Base-by-base conservation (phyloP, 2,888 invertebrate genomes). In the Cosmorhoe ocellata region DNA sequence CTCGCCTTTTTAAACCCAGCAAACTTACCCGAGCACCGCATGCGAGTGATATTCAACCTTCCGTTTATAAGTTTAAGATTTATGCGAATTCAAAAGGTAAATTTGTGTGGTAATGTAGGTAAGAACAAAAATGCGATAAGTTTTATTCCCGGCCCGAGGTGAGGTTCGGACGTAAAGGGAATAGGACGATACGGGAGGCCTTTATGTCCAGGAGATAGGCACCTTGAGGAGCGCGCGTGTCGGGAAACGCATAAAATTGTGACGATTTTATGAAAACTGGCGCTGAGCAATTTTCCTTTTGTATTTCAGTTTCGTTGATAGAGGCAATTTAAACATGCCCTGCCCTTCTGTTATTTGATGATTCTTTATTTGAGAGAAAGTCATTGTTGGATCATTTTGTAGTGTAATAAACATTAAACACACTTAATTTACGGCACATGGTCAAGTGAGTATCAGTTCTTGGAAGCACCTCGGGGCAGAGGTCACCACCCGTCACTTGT, bases 121-220 rank as follows among this genome's bases (percentile, higher is more conserved):
- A 74, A 68, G 67, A 67, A 60, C 73, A 69, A 71, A 64, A 68
- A 64, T 58, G 69, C 71, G 82, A 82, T 84, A 83, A 84, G 79
- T 81, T 83, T 82, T 82, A 83, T 82, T 79, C 53, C 59, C 64
- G 65, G 70, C 51, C 64, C 64, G 73, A 76, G 75, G 76, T 76
- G 75, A 69, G 67, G 61, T 61, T 60, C 50, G 68, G 62, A 54
- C 64, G 60, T 61, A 60, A 61, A 61, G 64, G 65, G 66, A 65
- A 56, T 58, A 56, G 55, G 55, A 49, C 56, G 54, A 53, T 56
- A 56, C 51, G 53, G 49, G 48, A 50, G 54, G 58, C 45, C 56
- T 59, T 60, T 59, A 63, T 66, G 58, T 45, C 60, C 68, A 64
- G 69, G 61, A 64, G 66, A 61, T 55, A 40, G 48, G 44, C 42